phyloP scores from a whole-genome alignment of 2,888 invertebrate genomes.

The Spilosoma lubricipeda region DNA sequence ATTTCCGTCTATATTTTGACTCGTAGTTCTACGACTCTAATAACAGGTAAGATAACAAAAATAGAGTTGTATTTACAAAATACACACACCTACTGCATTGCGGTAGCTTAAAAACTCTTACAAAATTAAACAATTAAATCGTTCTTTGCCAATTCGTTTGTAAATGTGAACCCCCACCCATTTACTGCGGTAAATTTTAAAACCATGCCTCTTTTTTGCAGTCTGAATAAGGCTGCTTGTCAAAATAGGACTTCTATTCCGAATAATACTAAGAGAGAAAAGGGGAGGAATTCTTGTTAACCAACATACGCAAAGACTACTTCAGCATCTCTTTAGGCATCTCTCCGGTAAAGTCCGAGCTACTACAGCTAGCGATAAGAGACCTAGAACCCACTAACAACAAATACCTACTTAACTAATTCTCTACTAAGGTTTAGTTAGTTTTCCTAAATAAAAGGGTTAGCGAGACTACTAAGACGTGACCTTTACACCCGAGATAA shows the following conservation, averaged over 20 bases:
- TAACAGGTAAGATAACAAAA: background rate
- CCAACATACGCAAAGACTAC: background rate
- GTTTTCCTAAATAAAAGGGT: background rate
- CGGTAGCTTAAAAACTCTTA: background rate
- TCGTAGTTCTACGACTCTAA: background rate
- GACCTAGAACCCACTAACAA: too few species aligned
- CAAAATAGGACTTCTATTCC: background rate
- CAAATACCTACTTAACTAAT: background rate
- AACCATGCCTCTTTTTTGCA: background rate
- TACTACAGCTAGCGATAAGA: too few species aligned
- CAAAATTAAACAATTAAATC: background rate
- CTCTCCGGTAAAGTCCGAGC: background rate
- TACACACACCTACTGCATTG: background rate
- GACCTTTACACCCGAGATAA: background rate
- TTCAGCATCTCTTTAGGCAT: background rate
- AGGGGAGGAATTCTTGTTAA: background rate
- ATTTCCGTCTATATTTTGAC: background rate
- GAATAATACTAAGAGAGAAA: background rate
- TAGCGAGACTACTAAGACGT: background rate
- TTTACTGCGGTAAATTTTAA: accelerated
- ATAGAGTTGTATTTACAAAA: background rate
- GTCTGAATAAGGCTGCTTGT: background rate
- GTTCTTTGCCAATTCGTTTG: background rate
- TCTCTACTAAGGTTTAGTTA: background rate
- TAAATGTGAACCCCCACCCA: too few species aligned